Evolutionary conservation across 2,888 invertebrate genomes (phyloP).

Genomic region (Drepana falcataria): DNA sequence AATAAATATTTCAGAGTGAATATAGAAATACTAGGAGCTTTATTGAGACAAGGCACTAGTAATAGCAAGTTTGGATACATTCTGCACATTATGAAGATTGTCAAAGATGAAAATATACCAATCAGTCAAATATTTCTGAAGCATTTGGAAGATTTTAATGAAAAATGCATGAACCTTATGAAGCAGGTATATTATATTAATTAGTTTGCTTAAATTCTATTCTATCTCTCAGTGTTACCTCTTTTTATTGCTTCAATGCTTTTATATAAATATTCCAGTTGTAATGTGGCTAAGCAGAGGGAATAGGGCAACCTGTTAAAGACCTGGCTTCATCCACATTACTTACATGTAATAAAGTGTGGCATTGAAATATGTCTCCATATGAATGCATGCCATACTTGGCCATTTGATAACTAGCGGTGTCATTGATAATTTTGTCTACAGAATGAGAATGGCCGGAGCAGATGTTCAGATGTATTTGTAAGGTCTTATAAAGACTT

Average conservation of each 20-base stretch:
- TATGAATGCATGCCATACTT: too few species aligned
- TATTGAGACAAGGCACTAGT: constrained; percentile 82
- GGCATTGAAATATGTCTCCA: too few species aligned
- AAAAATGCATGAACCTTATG: constrained; percentile 72
- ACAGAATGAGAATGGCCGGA: constrained; percentile 49
- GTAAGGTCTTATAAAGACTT: constrained; percentile 53
- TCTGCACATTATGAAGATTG: constrained; percentile 82
- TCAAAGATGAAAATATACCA: constrained; percentile 79
- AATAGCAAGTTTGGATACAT: constrained; percentile 82
- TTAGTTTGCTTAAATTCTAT: background rate
- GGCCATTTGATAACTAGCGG: too few species aligned
- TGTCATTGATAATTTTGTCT: constrained; percentile 12
- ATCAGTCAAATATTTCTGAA: constrained; percentile 81
- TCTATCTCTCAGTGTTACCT: too few species aligned
- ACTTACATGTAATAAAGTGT: too few species aligned
- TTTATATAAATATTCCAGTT: too few species aligned
- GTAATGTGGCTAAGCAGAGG: too few species aligned
- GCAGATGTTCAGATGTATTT: constrained; percentile 41
- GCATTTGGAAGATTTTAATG: constrained; percentile 81
- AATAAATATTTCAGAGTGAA: constrained; percentile 78
- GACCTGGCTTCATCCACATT: too few species aligned
- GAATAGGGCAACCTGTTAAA: too few species aligned
- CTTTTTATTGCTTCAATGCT: too few species aligned
- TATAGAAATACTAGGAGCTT: constrained; percentile 84
- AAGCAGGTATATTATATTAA: constrained; percentile 44